Percentiles rank a stretch among this genome's conserved stretches.
phyloP scores from a whole-genome alignment of 2,888 invertebrate species.

The Acronicta psi region DNA sequence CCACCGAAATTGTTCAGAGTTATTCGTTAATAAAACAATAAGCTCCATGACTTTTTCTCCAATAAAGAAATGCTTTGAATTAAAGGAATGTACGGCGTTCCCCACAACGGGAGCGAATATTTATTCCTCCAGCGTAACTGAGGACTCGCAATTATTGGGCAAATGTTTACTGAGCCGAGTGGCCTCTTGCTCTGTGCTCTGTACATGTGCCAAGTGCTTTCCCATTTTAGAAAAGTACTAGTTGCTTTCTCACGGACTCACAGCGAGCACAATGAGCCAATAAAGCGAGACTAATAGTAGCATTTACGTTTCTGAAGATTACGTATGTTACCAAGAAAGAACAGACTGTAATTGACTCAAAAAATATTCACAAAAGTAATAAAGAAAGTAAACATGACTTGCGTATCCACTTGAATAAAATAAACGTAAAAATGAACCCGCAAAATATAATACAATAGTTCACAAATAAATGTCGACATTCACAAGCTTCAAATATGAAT shows the following conservation, averaged over 20 bases:
- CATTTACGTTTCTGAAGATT: slow-evolving; percentile 51
- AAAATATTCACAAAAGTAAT: slow-evolving; percentile 11
- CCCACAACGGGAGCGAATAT: slow-evolving; percentile 75
- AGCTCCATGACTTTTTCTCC: slow-evolving; percentile 76
- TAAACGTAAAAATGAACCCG: slow-evolving; percentile 14
- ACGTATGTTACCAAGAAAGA: slow-evolving; percentile 6
- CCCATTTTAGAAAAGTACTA: slow-evolving; percentile 78
- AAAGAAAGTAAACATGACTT: slow-evolving; percentile 5
- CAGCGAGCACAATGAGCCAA: slow-evolving; percentile 72
- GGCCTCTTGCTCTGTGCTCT: slow-evolving; percentile 73
- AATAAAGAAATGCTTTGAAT: slow-evolving; percentile 84
- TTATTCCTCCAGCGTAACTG: slow-evolving; percentile 83
- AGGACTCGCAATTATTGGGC: slow-evolving; percentile 86
- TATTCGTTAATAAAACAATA: slow-evolving; percentile 83
- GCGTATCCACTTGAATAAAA: slow-evolving; percentile 16
- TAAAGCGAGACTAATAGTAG: slow-evolving; percentile 68
- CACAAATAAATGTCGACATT: slow-evolving; percentile 52
- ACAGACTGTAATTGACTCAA: neutral
- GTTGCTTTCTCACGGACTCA: slow-evolving; percentile 74
- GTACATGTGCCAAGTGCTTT: slow-evolving; percentile 79
- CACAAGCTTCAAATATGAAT: slow-evolving; percentile 61
- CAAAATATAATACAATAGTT: slow-evolving; percentile 44
- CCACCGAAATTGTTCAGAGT: slow-evolving; percentile 60
- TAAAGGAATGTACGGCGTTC: slow-evolving; percentile 76
- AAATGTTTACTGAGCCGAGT: slow-evolving; percentile 84